Evolutionary conservation across 2,797 vertebrate species (phyloP).

Genomic region (Chelon auratus): DNA sequence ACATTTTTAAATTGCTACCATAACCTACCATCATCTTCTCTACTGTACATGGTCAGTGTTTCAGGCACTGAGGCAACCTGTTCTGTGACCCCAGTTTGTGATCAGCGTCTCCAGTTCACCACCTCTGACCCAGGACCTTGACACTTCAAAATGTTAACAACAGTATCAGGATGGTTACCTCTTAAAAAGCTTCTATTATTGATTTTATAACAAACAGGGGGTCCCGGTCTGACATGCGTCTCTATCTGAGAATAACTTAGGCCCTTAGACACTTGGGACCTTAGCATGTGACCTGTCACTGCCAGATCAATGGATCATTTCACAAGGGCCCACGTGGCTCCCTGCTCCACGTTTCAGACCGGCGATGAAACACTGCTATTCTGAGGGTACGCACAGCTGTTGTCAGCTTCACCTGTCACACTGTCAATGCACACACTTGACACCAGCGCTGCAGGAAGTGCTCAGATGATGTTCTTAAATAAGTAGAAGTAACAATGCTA

Average conservation of each 20-base stretch:
- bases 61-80: background rate
- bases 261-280: constrained; percentile 53
- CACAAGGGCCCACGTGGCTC: constrained; percentile 43
- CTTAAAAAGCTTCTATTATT: constrained; percentile 53
- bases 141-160: constrained; percentile 13
- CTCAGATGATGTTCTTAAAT: too few species aligned
- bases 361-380: constrained; percentile 62
- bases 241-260: constrained; percentile 67
- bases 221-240: constrained; percentile 32
- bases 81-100: constrained; percentile 3
- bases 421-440: constrained; percentile 45
- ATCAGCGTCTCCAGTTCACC: constrained; percentile 4
- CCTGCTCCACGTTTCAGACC: constrained; percentile 25
- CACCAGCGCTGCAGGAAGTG: constrained; percentile 4
- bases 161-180: constrained; percentile 6
- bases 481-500: too few species aligned
- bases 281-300: constrained; percentile 56
- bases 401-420: constrained; percentile 70
- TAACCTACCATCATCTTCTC: constrained; percentile 6
- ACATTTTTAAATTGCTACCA: constrained; percentile 9
- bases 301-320: constrained; percentile 70
- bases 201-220: constrained; percentile 49
- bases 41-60: constrained; percentile 1
- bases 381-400: constrained; percentile 75
- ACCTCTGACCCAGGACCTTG: constrained; percentile 33